These are phyloP conservation scores for Sceloporus undulatus DNA, from an alignment of 2,113 vertebrate genomes.

Conservation along the genomic window DNA sequence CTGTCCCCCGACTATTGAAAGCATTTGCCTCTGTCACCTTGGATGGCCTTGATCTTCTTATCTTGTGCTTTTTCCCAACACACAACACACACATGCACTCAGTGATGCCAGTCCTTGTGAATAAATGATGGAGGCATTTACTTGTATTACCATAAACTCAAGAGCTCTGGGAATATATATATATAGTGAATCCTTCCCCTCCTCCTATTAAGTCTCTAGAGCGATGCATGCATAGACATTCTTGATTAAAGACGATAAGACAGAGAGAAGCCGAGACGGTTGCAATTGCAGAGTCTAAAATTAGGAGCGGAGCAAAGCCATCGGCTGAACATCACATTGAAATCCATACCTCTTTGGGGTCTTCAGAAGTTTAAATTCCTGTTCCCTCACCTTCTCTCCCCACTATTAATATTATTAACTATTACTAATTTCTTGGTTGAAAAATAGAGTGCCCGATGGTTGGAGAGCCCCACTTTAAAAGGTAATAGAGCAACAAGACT, in stretches of 20 bases:
- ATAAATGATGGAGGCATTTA: constrained; percentile 21
- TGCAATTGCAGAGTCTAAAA: constrained; percentile 11
- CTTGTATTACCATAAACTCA: neutral
- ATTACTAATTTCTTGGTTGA: too few relatives aligned
- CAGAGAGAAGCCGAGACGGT: neutral
- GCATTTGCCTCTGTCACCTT: neutral
- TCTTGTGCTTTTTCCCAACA: too few relatives aligned
- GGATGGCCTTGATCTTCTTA: neutral
- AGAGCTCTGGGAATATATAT: neutral
- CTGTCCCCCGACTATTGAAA: neutral
- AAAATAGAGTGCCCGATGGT: too few relatives aligned
- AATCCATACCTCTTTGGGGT: constrained; percentile 14
- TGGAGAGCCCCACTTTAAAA: too few relatives aligned
- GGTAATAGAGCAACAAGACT: too few relatives aligned
- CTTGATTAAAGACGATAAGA: constrained; percentile 25
- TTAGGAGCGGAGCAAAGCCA: constrained; percentile 6
- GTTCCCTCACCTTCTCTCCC: neutral
- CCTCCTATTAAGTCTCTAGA: neutral
- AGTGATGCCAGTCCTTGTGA: neutral
- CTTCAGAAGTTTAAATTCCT: neutral
- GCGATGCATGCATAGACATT: neutral
- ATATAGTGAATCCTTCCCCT: neutral
- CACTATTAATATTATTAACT: too few relatives aligned
- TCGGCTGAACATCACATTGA: constrained; percentile 9
- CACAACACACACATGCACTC: neutral